Evolutionary conservation across 1,140 invertebrate genomes (phyloP).

Genomic region (Brachionus sp.): DNA sequence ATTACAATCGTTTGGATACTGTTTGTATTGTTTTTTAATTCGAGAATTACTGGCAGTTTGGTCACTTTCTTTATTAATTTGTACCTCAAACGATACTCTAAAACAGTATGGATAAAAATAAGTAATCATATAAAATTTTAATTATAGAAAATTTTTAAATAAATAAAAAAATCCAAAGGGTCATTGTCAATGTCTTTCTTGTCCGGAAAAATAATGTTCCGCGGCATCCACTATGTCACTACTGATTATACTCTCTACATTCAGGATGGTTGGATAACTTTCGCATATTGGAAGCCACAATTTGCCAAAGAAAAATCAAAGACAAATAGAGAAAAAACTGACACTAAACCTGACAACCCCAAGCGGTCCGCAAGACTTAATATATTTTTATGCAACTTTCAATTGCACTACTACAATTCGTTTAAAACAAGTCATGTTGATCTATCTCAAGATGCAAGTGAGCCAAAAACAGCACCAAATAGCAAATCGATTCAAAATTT

Average conservation of each 20-base stretch:
- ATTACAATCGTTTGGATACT: slow-evolving; percentile 76
- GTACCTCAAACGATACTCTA: slow-evolving; percentile 65
- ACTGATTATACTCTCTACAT: slow-evolving; percentile 87
- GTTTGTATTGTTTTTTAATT: slow-evolving; percentile 92
- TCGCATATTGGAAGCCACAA: slow-evolving; percentile 90
- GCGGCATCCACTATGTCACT: slow-evolving; percentile 88
- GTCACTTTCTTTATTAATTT: slow-evolving; percentile 82
- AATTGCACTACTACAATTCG: slow-evolving; percentile 45
- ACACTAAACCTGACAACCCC: neutral
- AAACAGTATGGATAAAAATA: slow-evolving; percentile 87
- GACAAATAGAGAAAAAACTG: slow-evolving; percentile 21
- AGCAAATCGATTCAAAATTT: slow-evolving; percentile 46
- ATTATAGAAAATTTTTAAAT: neutral
- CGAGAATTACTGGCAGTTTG: slow-evolving; percentile 80
- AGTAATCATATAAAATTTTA: slow-evolving; percentile 54
- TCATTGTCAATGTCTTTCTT: slow-evolving; percentile 88
- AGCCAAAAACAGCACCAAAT: neutral
- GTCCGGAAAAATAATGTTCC: slow-evolving; percentile 97
- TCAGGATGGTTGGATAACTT: slow-evolving; percentile 94
- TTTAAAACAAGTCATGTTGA: neutral
- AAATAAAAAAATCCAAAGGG: slow-evolving; percentile 62
- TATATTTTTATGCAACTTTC: slow-evolving; percentile 32
- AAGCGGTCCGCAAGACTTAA: neutral
- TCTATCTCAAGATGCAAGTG: slow-evolving; percentile 67
- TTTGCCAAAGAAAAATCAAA: slow-evolving; percentile 89